Evolutionary conservation across 2,797 vertebrate species (phyloP).

Genomic region (Melanogrammus aeglefinus): DNA sequence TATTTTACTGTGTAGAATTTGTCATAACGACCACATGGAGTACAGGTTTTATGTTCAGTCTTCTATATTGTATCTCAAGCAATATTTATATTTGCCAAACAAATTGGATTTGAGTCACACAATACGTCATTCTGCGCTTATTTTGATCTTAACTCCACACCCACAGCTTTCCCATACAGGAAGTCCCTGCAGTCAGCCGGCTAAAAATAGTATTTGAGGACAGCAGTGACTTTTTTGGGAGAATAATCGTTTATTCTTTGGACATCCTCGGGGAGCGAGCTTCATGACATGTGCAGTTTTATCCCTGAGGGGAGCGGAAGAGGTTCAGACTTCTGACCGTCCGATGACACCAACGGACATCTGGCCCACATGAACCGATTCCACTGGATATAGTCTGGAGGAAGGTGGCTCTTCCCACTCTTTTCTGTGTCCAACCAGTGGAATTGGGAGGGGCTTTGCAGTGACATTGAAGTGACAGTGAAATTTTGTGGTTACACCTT

Average conservation of each 20-base stretch:
- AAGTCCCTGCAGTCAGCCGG: conserved; percentile 73
- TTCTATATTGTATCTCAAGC: neutral
- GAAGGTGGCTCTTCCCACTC: conserved; percentile 1
- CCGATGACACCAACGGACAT: conserved; percentile 43
- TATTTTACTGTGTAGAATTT: neutral
- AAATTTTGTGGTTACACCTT: neutral
- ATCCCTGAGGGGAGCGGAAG: conserved; percentile 57
- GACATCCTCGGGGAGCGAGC: conserved; percentile 80
- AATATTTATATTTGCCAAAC: neutral
- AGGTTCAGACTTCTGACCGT: conserved; percentile 34
- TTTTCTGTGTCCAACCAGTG: neutral
- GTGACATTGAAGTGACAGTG: neutral
- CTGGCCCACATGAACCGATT: conserved; percentile 33
- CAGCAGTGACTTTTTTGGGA: conserved; percentile 91
- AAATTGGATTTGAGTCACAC: conserved; percentile 12
- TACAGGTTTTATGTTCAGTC: neutral
- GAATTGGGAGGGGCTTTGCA: neutral
- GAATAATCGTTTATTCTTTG: conserved; percentile 89
- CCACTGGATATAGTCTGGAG: conserved; percentile 7
- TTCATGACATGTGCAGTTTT: conserved; percentile 49
- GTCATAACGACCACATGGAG: neutral
- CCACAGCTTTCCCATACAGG: conserved; percentile 87
- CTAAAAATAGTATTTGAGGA: conserved; percentile 90
- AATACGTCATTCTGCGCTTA: conserved; percentile 50
- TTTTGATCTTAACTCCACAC: conserved; percentile 74